Conservation (phyloP, 2,113 vertebrate genomes). For the Aspidoscelis tigris region DNA sequence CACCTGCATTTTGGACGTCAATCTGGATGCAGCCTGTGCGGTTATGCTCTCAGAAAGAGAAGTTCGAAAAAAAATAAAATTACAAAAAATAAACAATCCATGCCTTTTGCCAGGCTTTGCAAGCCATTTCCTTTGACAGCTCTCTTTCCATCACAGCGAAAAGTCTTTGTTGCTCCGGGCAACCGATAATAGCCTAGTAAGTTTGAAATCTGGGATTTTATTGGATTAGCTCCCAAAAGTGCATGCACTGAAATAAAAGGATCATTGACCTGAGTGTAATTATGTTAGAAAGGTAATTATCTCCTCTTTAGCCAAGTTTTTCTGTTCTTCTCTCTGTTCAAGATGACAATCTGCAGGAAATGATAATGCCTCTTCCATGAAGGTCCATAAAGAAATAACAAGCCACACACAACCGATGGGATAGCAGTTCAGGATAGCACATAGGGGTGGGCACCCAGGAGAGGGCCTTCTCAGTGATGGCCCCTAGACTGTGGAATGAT, state of each 20-base stretch:
- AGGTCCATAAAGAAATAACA: neutral
- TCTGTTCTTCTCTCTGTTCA: constrained; percentile 39
- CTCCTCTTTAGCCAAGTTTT: constrained; percentile 53
- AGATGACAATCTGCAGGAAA: neutral
- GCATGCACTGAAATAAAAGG: constrained; percentile 58
- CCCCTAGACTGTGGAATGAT: too few species aligned
- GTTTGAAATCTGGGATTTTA: constrained; percentile 56
- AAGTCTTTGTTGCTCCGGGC: constrained; percentile 30
- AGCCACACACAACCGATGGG: constrained; percentile 1
- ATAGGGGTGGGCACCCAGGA: too few species aligned
- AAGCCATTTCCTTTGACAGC: constrained; percentile 14
- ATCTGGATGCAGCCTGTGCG: too few species aligned
- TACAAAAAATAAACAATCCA: neutral
- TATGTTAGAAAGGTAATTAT: constrained; percentile 70
- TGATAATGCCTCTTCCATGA: neutral
- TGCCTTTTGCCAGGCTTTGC: neutral
- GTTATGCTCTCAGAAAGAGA: too few species aligned
- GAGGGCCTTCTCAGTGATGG: too few species aligned
- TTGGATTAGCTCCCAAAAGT: constrained; percentile 45
- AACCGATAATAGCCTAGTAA: constrained; percentile 30
- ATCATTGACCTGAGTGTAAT: constrained; percentile 57
- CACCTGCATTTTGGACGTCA: too few species aligned
- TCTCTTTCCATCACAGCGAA: neutral
- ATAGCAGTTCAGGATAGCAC: neutral
- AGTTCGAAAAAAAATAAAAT: neutral